Evolutionary conservation across 2,797 vertebrate species (phyloP), one percentile per base, ranked within the genome.

Genomic region (Enteromius paludinosus): DNA sequence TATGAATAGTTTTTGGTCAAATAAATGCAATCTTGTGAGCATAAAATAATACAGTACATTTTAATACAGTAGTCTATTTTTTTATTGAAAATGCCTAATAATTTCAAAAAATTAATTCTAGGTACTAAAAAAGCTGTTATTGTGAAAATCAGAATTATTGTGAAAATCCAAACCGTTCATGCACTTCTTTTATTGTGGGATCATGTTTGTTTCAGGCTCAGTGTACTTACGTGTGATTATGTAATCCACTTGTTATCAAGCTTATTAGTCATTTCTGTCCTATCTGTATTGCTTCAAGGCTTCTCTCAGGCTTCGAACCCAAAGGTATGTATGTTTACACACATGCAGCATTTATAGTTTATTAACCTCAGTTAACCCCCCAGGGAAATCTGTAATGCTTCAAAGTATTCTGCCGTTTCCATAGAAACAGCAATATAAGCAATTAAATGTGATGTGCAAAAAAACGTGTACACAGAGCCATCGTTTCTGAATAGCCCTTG

Each of bases 361-460:
- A 88, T 92, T 86, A 90, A 86, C 83, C 87, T 84, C 81, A 84
- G 70, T 89, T 80, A 2, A 33, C 65, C 28, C 49, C 81, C 86
- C 89, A 83, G 71, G 88, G 83, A 88, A 89, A 85, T 86, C 86
- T 87, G 87, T 82, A 83, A 81, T 88, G 89, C 90, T 92, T 89
- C 83, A 90, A 91, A 89, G 89, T 90, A 86, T 90, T 86, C 86
- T 83, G 88, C 86, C 83, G 93, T 95, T 94, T 91, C 94, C 93
- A 94, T 94, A 92, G 95, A 89, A 95, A 94, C 93, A 79, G 86
- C 88, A 93, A 89, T 92, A 88, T 92, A 92, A 91, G 90, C 91
- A 92, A 94, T 93, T 92, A 94, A 87, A 90, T 82, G 76, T 86
- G 86, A 89, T 54, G 70, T 49, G 20, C 82, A 45, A 80, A 90